Evolutionary conservation across 2,888 invertebrate genomes (phyloP).

Genomic region (Agonopterix arenella): DNA sequence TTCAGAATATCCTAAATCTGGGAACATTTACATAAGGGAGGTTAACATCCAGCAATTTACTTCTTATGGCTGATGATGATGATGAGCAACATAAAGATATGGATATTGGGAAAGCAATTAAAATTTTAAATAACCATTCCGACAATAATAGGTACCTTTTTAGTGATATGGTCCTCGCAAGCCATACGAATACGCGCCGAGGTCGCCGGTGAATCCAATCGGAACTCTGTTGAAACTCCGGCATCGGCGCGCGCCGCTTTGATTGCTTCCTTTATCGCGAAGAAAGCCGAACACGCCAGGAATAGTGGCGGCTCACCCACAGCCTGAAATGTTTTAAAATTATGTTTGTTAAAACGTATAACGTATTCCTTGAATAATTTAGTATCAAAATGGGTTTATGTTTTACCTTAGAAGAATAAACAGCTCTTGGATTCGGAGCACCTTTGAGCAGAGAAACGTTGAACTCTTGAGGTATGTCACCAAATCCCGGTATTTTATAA

Average conservation of each 20-base stretch:
- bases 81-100: no score
- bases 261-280: slow-evolving; percentile 94
- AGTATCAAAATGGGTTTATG: no score
- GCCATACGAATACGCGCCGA: slow-evolving; percentile 92
- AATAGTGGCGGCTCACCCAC: slow-evolving; percentile 97
- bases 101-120: no score
- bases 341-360: not conserved
- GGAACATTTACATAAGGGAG: no score
- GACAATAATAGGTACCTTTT: slow-evolving; percentile 73
- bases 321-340: slow-evolving; percentile 77
- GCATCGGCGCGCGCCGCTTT: slow-evolving; percentile 85
- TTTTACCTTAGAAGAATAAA: slow-evolving; percentile 95
- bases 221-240: slow-evolving; percentile 77
- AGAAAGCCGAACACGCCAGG: slow-evolving; percentile 90
- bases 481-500: slow-evolving; percentile 96
- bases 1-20: no score
- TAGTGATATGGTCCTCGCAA: slow-evolving; percentile 89
- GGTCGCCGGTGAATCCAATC: slow-evolving; percentile 90
- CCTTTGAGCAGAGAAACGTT: slow-evolving; percentile 95
- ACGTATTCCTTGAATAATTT: no score
- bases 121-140: no score
- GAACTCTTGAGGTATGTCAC: slow-evolving; percentile 93
- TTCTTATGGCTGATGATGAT: no score
- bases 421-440: slow-evolving; percentile 92
- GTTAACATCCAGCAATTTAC: no score